Evolutionary conservation across 2,797 vertebrate genomes (phyloP).

Genomic region (Forpus xanthops): DNA sequence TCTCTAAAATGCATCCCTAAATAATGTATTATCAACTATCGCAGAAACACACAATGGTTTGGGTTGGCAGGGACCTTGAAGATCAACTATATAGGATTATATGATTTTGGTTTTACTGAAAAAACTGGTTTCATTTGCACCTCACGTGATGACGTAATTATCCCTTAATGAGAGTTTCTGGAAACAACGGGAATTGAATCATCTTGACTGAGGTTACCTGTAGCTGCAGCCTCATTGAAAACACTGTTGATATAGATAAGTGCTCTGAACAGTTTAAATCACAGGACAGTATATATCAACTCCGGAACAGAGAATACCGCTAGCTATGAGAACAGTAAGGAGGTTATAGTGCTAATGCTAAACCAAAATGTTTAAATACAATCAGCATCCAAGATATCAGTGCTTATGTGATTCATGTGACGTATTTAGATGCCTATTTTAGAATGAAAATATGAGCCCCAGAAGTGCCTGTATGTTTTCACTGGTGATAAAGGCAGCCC

Average conservation of each 20-base stretch:
- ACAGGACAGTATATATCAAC: neutral
- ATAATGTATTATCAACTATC: neutral
- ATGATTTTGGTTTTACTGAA: neutral
- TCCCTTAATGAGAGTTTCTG: neutral
- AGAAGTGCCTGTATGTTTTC: neutral
- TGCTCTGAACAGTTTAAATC: neutral
- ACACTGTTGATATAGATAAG: neutral
- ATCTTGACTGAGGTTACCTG: neutral
- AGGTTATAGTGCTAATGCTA: neutral
- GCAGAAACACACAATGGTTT: neutral
- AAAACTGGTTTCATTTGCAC: neutral
- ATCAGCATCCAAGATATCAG: neutral
- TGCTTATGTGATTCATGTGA: neutral
- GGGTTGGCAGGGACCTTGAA: neutral
- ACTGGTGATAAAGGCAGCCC: neutral
- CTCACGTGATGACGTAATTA: fast-evolving
- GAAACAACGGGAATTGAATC: neutral
- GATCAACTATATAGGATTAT: neutral
- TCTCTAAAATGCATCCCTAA: neutral
- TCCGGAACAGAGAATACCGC: neutral
- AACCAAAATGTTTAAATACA: neutral
- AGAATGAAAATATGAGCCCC: neutral
- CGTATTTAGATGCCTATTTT: conserved; percentile 43
- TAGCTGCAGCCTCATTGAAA: neutral
- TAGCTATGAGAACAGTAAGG: neutral